Evolutionary conservation across 2,888 invertebrate species (phyloP).

Genomic region (Neuroscelio doddi): DNA sequence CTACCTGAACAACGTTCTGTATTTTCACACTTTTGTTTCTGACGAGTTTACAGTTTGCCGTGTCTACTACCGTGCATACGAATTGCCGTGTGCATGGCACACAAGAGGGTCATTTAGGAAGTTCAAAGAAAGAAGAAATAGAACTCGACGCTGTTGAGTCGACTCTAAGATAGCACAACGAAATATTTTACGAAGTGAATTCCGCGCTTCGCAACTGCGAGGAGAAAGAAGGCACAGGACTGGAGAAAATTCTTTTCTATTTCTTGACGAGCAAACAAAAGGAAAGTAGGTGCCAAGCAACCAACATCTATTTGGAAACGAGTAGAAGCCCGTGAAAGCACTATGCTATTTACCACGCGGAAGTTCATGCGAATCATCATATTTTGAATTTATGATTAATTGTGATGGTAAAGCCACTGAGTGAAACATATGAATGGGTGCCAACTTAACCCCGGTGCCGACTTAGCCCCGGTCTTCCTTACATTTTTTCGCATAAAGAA

Average conservation of each 20-base stretch:
- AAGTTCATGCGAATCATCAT: conserved; percentile 1
- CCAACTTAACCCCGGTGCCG: no score
- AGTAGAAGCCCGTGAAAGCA: conserved; percentile 4
- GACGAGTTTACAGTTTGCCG: conserved; percentile 27
- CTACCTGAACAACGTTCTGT: conserved; percentile 13
- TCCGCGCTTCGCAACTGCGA: conserved; percentile 34
- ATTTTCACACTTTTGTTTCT: conserved; percentile 30
- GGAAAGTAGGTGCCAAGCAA: conserved; percentile 31
- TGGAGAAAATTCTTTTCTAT: conserved; percentile 24
- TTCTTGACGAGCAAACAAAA: conserved; percentile 28
- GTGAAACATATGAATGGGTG: neutral
- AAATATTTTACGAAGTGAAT: conserved; percentile 42
- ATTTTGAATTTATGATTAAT: conserved; percentile 1
- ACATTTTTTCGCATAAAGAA: no score
- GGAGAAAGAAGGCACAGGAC: conserved; percentile 15
- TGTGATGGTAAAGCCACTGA: neutral
- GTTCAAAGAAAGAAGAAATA: conserved; percentile 37
- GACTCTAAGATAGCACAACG: conserved; percentile 35
- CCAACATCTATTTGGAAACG: conserved; percentile 25
- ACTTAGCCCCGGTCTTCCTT: no score
- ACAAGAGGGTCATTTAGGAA: conserved; percentile 43
- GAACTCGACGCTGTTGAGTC: conserved; percentile 19
- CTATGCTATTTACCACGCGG: no score
- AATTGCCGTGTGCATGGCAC: conserved; percentile 22
- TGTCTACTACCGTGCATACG: conserved; percentile 27